phyloP scores from a whole-genome alignment of 2,888 invertebrate species.

The Tipula helvola region DNA sequence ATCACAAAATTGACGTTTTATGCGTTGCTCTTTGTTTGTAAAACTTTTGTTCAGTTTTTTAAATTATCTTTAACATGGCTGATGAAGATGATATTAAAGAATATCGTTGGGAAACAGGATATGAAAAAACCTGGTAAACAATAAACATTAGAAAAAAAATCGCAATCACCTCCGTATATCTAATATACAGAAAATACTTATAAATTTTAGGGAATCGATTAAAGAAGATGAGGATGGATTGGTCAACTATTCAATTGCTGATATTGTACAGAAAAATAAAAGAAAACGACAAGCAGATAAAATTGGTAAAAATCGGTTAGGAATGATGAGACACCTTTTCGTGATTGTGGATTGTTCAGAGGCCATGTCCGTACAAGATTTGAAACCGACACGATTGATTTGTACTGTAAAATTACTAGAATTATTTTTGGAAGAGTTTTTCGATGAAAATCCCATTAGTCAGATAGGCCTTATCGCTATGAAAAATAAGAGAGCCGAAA shows the following conservation, averaged over 20 bases:
- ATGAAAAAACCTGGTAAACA: conserved; percentile 82
- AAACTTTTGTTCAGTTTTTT: neutral
- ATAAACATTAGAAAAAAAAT: conserved; percentile 6
- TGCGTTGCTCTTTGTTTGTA: no score
- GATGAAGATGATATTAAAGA: conserved; percentile 79
- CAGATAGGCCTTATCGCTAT: conserved; percentile 88
- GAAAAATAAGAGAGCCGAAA: conserved; percentile 89
- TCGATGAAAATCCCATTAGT: conserved; percentile 97
- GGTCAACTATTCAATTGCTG: conserved; percentile 79
- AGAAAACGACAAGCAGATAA: conserved; percentile 61
- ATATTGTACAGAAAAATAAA: conserved; percentile 82
- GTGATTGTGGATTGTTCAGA: conserved; percentile 88
- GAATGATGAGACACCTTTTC: conserved; percentile 97
- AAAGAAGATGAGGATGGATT: conserved; percentile 93
- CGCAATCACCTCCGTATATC: neutral
- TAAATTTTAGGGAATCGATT: conserved; percentile 71
- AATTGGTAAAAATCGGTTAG: conserved; percentile 69
- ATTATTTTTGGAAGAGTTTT: conserved; percentile 90
- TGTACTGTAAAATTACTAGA: conserved; percentile 79
- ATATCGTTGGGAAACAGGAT: conserved; percentile 91
- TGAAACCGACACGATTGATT: conserved; percentile 83
- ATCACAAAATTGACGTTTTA: neutral
- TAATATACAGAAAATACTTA: neutral
- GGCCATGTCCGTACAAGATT: conserved; percentile 87
- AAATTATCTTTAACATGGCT: conserved; percentile 13